These are phyloP conservation scores for Grantiella picta DNA, from an alignment of 2,113 vertebrate species.

Conservation along the genomic window DNA sequence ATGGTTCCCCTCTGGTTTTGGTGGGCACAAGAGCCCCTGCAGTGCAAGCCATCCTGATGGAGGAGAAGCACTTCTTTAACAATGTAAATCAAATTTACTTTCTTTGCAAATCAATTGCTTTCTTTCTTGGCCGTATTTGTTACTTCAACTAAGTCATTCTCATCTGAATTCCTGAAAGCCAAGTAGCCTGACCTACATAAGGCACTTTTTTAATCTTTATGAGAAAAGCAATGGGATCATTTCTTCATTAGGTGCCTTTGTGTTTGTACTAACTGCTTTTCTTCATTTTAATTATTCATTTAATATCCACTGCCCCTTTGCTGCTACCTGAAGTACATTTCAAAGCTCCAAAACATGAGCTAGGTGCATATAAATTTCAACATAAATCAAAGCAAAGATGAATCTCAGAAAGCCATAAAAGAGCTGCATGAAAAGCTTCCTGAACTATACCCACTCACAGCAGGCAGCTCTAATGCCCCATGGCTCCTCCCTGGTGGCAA, in stretches of 20 bases:
- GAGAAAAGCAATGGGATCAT: fast-evolving
- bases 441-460: background rate
- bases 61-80: background rate
- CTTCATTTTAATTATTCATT: constrained; percentile 4
- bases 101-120: background rate
- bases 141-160: background rate
- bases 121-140: background rate
- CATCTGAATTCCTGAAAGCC: background rate
- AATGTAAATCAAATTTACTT: background rate
- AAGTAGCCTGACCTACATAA: background rate
- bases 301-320: background rate
- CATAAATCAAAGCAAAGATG: background rate
- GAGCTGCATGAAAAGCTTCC: background rate
- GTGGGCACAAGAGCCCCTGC: fast-evolving
- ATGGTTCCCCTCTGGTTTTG: fast-evolving
- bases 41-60: background rate
- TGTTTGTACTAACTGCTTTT: background rate
- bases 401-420: background rate
- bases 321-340: background rate
- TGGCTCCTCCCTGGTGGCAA: background rate
- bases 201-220: background rate
- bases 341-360: background rate
- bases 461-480: background rate
- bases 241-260: background rate
- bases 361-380: background rate